Evolutionary conservation across 2,113 vertebrate species (phyloP).

Genomic region (Muntiacus muntjak): DNA sequence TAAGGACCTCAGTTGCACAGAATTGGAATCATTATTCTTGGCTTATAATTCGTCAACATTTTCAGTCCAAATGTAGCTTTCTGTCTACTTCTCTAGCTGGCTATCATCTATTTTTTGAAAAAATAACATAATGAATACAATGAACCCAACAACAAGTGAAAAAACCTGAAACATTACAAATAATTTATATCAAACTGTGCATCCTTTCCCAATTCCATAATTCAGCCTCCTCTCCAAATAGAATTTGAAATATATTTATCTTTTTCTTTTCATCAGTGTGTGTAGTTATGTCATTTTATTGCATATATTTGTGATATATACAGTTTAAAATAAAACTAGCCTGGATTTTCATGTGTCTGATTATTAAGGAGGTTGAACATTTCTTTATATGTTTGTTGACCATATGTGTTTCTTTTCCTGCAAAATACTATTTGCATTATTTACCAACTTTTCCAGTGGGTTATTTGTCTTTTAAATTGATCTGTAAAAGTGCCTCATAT

Average conservation of each 20-base stretch:
- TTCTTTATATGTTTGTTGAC: background rate
- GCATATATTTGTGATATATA: background rate
- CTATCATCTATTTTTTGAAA: background rate
- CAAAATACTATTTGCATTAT: background rate
- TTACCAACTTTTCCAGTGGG: background rate
- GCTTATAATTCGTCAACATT: background rate
- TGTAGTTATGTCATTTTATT: background rate
- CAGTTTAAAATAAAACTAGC: constrained; percentile 18
- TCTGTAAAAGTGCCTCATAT: background rate
- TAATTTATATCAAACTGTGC: background rate
- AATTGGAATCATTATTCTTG: background rate
- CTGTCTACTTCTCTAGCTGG: background rate
- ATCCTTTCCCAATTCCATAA: background rate
- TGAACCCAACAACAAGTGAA: background rate
- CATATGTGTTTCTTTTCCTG: background rate
- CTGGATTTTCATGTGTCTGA: background rate
- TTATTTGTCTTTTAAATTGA: background rate
- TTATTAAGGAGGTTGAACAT: background rate
- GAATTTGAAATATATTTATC: background rate
- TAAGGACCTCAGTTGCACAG: background rate
- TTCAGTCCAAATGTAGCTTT: background rate
- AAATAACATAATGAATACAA: background rate
- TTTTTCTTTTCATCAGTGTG: background rate
- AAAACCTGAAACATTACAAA: background rate
- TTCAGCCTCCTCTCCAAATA: background rate